phyloP scores from a whole-genome alignment of 2,797 vertebrate species.

The Sebastes trivittatus region DNA sequence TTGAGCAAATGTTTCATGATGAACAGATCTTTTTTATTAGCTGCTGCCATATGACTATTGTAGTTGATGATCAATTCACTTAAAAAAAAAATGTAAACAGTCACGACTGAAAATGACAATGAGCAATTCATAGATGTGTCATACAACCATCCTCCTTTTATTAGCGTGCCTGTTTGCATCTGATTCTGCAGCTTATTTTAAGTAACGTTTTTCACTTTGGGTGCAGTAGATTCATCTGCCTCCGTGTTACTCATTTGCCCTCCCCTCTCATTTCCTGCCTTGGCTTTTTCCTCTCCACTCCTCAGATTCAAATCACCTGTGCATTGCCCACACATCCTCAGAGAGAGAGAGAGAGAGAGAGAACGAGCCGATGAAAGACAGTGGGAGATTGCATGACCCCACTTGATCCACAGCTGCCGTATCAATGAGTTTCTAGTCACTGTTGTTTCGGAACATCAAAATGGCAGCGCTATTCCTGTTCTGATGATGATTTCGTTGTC shows the following conservation, averaged over 20 bases:
- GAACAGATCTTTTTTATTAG: not conserved
- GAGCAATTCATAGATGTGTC: not conserved
- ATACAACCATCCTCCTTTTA: slow-evolving; percentile 28
- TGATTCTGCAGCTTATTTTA: slow-evolving; percentile 12
- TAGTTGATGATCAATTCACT: not conserved
- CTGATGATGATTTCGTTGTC: slow-evolving; percentile 14
- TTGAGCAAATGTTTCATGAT: slow-evolving; percentile 26
- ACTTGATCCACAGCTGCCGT: slow-evolving; percentile 51
- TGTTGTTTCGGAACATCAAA: slow-evolving; percentile 40
- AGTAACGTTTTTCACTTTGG: slow-evolving; percentile 22
- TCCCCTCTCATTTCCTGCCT: slow-evolving; percentile 51
- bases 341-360: slow-evolving; percentile 17
- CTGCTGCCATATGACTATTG: not conserved
- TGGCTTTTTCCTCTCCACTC: not conserved
- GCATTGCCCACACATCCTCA: slow-evolving; percentile 49
- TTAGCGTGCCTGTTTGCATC: not conserved
- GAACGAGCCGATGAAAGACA: slow-evolving; percentile 26
- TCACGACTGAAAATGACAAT: not conserved
- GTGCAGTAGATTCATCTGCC: slow-evolving; percentile 28
- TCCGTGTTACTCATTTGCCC: slow-evolving; percentile 37
- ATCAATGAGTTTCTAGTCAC: slow-evolving; percentile 37
- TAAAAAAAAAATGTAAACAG: not conserved
- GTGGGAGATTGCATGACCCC: slow-evolving; percentile 57
- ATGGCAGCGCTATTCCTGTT: not conserved
- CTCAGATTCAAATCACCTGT: slow-evolving; percentile 56